phyloP scores from a whole-genome alignment of 2,797 vertebrate species.

The Chromis chromis region DNA sequence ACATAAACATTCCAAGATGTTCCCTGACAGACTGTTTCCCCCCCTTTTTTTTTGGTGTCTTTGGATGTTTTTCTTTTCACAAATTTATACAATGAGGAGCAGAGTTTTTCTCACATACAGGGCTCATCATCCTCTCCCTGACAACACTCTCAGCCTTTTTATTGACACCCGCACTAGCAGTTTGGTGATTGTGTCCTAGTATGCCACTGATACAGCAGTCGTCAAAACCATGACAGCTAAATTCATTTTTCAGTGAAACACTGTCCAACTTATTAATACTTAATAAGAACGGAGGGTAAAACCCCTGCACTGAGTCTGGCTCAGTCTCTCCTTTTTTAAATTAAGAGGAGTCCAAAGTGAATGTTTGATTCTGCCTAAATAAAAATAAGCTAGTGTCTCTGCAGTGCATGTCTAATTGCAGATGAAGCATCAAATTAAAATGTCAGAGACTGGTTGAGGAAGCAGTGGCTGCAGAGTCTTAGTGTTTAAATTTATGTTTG shows the following conservation, averaged over 20 bases:
- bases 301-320: conserved; percentile 33
- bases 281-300: conserved; percentile 56
- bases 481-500: conserved; percentile 69
- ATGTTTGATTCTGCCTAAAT: conserved; percentile 74
- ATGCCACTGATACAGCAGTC: conserved; percentile 38
- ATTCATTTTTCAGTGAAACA: conserved; percentile 67
- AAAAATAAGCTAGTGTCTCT: conserved; percentile 75
- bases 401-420: conserved; percentile 79
- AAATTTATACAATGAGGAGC: conserved; percentile 52
- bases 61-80: conserved; percentile 51
- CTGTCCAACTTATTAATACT: conserved; percentile 61
- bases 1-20: conserved; percentile 68
- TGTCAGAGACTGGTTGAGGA: conserved; percentile 66
- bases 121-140: conserved; percentile 32
- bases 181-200: conserved; percentile 38
- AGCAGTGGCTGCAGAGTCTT: conserved; percentile 52
- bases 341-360: conserved; percentile 68
- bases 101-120: conserved; percentile 22
- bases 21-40: conserved; percentile 63
- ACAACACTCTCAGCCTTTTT: conserved; percentile 33
- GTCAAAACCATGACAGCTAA: conserved; percentile 60
- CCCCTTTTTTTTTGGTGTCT: conserved; percentile 44
- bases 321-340: conserved; percentile 61
- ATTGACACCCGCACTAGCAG: conserved; percentile 35
- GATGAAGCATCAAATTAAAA: conserved; percentile 82